Evolutionary conservation across 2,797 vertebrate species (phyloP).

Genomic region (Buceros bicornis): DNA sequence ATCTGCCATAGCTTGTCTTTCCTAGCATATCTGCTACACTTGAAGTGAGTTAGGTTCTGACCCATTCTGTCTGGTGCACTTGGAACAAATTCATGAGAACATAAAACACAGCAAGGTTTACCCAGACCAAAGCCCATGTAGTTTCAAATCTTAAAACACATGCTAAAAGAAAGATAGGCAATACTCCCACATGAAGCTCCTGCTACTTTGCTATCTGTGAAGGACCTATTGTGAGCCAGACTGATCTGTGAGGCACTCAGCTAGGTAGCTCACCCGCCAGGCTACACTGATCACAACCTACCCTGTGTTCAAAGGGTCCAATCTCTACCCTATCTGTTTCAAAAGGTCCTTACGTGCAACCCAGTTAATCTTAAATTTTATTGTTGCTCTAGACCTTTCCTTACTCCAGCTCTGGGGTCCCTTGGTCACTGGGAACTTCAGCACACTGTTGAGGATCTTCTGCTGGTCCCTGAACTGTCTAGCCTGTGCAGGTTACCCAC

Average conservation of each 20-base stretch:
- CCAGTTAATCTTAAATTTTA: not conserved
- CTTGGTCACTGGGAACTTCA: not conserved
- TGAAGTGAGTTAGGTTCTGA: not conserved
- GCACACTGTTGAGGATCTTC: not conserved
- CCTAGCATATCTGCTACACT: accelerated
- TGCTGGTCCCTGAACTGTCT: not conserved
- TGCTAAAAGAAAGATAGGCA: not conserved
- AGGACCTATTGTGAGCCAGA: not conserved
- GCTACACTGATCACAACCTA: not conserved
- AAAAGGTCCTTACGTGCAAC: not conserved
- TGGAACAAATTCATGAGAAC: not conserved
- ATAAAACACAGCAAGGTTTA: not conserved
- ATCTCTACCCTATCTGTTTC: not conserved
- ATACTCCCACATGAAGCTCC: not conserved
- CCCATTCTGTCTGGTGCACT: not conserved
- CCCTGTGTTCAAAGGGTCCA: not conserved
- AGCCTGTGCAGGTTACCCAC: not conserved
- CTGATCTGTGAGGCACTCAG: not conserved
- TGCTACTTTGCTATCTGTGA: not conserved
- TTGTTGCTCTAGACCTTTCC: not conserved
- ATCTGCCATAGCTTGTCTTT: not conserved
- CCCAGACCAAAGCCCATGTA: not conserved
- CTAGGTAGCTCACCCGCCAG: not conserved
- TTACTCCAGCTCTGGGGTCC: not conserved
- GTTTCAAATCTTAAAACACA: not conserved